phyloP scores from a whole-genome alignment of 2,113 vertebrate species.

The Gila orcuttii region DNA sequence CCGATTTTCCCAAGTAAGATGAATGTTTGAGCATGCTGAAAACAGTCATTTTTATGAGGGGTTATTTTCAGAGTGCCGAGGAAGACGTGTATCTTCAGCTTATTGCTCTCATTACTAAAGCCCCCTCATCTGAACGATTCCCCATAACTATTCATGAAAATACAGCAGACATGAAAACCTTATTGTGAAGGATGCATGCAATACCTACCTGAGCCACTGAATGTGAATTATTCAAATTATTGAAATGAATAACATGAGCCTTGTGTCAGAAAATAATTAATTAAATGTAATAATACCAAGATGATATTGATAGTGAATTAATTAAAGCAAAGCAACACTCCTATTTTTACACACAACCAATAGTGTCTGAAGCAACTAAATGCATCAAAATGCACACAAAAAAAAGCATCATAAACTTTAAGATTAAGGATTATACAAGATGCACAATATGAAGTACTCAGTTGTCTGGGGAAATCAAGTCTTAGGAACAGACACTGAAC shows the following conservation, averaged over 20 bases:
- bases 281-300: not conserved
- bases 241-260: not conserved
- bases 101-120: conserved; percentile 42
- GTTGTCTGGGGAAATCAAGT: conserved; percentile 3
- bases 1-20: not conserved
- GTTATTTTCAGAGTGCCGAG: not conserved
- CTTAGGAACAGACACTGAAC: conserved; percentile 3
- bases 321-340: not conserved
- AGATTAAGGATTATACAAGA: conserved; percentile 45
- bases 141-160: conserved; percentile 29
- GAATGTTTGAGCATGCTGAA: not conserved
- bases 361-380: conserved; percentile 4
- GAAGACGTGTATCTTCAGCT: conserved; percentile 32
- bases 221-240: not conserved
- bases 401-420: conserved; percentile 35
- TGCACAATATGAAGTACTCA: conserved; percentile 29
- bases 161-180: conserved; percentile 6
- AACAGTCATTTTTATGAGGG: not conserved
- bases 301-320: conserved; percentile 6
- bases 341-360: not conserved
- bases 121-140: conserved; percentile 31
- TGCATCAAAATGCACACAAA: not conserved
- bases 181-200: not conserved
- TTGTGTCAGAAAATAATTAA: not conserved
- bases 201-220: not conserved